Percentiles rank a stretch among this genome's conserved stretches.
Evolutionary conservation across 1,140 invertebrate species (phyloP).

Genomic region (Bicyclus anynana): DNA sequence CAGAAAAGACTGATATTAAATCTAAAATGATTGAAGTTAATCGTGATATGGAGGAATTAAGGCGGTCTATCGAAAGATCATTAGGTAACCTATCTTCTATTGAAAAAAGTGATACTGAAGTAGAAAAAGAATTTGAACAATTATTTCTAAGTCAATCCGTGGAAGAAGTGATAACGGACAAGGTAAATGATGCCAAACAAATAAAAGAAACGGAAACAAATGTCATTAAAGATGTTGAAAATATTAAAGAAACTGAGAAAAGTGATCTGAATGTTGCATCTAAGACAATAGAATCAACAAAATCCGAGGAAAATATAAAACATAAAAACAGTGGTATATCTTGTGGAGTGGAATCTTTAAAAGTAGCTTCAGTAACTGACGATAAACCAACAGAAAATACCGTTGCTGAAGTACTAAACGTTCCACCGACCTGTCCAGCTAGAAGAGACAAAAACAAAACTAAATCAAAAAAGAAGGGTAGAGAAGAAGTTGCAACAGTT

Average conservation of each 20-base stretch:
- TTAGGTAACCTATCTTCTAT: slow-evolving; percentile 56
- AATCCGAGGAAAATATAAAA: not conserved
- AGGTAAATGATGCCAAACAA: not conserved
- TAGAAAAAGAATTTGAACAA: slow-evolving; percentile 38
- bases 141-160: slow-evolving; percentile 20
- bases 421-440: slow-evolving; percentile 39
- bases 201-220: not conserved
- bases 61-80: slow-evolving; percentile 62
- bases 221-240: not conserved
- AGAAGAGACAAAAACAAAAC: slow-evolving; percentile 62
- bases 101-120: slow-evolving; percentile 47
- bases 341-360: not conserved
- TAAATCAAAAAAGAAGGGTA: slow-evolving; percentile 56
- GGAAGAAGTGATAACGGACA: not conserved
- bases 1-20: slow-evolving; percentile 58
- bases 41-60: slow-evolving; percentile 63
- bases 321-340: not conserved
- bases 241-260: not conserved
- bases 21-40: slow-evolving; percentile 67
- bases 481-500: slow-evolving; percentile 37
- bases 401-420: slow-evolving; percentile 9
- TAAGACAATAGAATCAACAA: not conserved
- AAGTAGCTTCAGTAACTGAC: not conserved
- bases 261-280: not conserved
- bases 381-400: not conserved